These are phyloP conservation scores for Alcedo atthis DNA, from an alignment of 2,797 vertebrate species.

Conservation along the genomic window DNA sequence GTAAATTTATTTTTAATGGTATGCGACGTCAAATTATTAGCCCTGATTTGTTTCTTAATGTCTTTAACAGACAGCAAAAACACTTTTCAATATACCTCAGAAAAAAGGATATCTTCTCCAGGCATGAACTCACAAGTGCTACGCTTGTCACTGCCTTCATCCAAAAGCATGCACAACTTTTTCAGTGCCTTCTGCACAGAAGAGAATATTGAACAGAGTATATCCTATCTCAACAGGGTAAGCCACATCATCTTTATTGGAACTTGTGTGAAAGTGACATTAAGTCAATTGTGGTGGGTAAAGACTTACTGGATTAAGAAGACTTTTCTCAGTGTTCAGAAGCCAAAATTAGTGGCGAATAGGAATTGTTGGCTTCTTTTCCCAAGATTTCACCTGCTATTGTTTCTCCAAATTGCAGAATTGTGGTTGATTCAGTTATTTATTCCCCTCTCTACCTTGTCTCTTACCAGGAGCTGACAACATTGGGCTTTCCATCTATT, in stretches of 20 bases:
- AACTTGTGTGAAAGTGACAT: neutral
- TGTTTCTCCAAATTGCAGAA: neutral
- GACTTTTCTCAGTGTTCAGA: neutral
- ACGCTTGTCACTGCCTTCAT: slow-evolving; percentile 78
- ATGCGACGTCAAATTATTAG: neutral
- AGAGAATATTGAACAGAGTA: slow-evolving; percentile 89
- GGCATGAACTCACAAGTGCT: slow-evolving; percentile 82
- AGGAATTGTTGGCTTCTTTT: rapidly evolving
- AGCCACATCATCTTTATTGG: slow-evolving; percentile 17
- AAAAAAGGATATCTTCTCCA: slow-evolving; percentile 84
- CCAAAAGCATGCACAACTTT: slow-evolving; percentile 82
- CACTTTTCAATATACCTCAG: slow-evolving; percentile 82
- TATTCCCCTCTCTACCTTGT: neutral
- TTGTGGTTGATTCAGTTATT: neutral
- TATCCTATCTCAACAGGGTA: slow-evolving; percentile 94
- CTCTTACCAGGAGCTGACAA: slow-evolving; percentile 85
- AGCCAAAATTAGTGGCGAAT: neutral
- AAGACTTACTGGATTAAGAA: neutral
- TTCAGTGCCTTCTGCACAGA: slow-evolving; percentile 93
- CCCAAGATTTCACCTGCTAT: neutral
- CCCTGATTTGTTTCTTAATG: slow-evolving; percentile 1
- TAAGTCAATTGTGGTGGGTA: neutral
- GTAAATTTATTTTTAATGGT: neutral
- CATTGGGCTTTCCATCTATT: slow-evolving; percentile 86
- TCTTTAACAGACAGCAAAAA: slow-evolving; percentile 75